These are phyloP conservation scores for Zaprionus ornatus DNA, from an alignment of 1,140 invertebrate species.

Conservation along the genomic window DNA sequence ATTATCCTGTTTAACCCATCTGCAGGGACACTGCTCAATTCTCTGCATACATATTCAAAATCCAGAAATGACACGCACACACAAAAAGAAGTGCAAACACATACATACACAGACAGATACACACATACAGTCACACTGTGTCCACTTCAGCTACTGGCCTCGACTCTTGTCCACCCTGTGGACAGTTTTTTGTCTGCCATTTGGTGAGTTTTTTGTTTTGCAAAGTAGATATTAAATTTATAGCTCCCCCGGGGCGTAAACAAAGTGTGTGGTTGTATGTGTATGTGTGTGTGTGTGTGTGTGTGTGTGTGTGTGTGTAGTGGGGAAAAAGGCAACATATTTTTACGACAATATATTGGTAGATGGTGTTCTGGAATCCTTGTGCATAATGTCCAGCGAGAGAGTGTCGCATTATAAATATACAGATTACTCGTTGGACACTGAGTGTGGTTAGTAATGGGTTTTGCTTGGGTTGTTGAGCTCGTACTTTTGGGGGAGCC, in stretches of 20 bases:
- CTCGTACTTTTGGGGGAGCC: slow-evolving; percentile 17
- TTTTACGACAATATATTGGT: slow-evolving; percentile 81
- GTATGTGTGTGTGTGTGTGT: slow-evolving; percentile 24
- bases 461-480: slow-evolving; percentile 27
- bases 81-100: not conserved
- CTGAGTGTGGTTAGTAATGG: slow-evolving; percentile 54
- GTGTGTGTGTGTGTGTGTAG: slow-evolving; percentile 11
- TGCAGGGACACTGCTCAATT: not conserved
- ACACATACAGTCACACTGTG: not conserved
- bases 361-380: slow-evolving; percentile 64
- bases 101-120: slow-evolving; percentile 3
- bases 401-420: slow-evolving; percentile 70
- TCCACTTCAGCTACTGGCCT: not conserved
- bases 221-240: slow-evolving; percentile 84
- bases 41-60: slow-evolving; percentile 21
- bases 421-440: slow-evolving; percentile 71
- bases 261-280: slow-evolving; percentile 54
- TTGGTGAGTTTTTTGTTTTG: slow-evolving; percentile 75
- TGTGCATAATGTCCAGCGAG: slow-evolving; percentile 68
- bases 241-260: slow-evolving; percentile 80
- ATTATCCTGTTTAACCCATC: not conserved
- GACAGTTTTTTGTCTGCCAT: slow-evolving; percentile 49
- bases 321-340: slow-evolving; percentile 73
- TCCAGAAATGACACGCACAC: slow-evolving; percentile 7
- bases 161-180: slow-evolving; percentile 31